Base-by-base conservation (phyloP, 2,888 invertebrate genomes). In the Bugula neritina region DNA sequence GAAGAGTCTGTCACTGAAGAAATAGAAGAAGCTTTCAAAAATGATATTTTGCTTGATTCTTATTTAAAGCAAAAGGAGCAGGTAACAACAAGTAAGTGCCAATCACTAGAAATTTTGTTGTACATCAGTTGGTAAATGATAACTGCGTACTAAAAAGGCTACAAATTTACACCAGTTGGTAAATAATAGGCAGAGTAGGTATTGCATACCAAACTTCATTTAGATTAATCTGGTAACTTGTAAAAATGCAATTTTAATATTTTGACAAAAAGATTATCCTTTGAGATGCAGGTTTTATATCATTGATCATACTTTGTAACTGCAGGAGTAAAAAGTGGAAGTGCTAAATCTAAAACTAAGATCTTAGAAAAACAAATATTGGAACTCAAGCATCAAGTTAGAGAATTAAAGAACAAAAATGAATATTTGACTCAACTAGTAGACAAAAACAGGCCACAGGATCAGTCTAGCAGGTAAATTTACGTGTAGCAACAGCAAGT, bases 311-410 rank as follows among this genome's bases (percentile, higher is more conserved):
- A n/a, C n/a, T n/a, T 43, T 43, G 43, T 43, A 10, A 10, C 17
- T 43, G 43, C 5, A 43, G 43, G 5, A 17, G 43, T 43, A 43
- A 5, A 43, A 2, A 31, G 2, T 31, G 34, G 63, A 63, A 34
- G 34, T n/a, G 63, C 63, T 13, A 63, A 63, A 63, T 23, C 35
- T 54, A 13, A 35, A 34, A 5, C 54, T n/a, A 35, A 23, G 10
- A 80, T 82, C 55, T 75, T 82, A 63, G 82, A 83, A 74, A 80
- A 83, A 72, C 82, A 83, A 73, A 77, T 82, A 10, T 79, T 79
- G 72, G 81, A 82, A 72, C 72, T 83, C 71, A 81, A 80, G 71
- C 78, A 79, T 72, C 79, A 79, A 0, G 74, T 83, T 69, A 75
- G 79, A 55, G 82, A 82, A 72, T 78, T 81, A 13, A 75, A 78